phyloP scores from a whole-genome alignment of 2,888 invertebrate genomes.

The Drosophila koepferae region DNA sequence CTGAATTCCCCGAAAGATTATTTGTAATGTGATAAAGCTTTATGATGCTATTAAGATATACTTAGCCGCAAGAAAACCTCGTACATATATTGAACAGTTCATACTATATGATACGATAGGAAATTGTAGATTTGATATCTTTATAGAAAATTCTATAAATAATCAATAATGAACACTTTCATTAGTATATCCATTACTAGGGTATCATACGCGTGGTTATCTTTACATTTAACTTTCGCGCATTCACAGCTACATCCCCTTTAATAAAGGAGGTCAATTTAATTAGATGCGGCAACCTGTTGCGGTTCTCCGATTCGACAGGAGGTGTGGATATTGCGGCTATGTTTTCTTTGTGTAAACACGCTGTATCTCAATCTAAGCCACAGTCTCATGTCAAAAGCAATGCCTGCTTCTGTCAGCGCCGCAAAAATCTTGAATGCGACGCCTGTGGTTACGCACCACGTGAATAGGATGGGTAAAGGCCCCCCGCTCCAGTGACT shows the following conservation, averaged over 20 bases:
- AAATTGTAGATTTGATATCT: too few species aligned
- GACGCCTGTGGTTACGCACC: slow-evolving; percentile 49
- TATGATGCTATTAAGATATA: background rate
- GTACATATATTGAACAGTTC: too few species aligned
- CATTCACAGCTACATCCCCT: background rate
- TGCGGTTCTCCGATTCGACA: slow-evolving; percentile 29
- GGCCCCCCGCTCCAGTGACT: slow-evolving; percentile 18
- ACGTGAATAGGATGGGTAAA: background rate
- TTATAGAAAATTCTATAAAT: too few species aligned
- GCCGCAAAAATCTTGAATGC: slow-evolving; percentile 56
- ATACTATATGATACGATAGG: too few species aligned
- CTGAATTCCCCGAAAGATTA: background rate
- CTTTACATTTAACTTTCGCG: too few species aligned
- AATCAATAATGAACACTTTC: too few species aligned
- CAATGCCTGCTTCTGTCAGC: slow-evolving; percentile 42
- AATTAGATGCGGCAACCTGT: slow-evolving; percentile 66
- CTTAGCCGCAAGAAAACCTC: background rate
- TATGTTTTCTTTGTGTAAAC: background rate
- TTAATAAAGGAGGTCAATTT: slow-evolving; percentile 35
- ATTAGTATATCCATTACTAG: background rate
- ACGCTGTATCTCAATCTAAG: slow-evolving; percentile 33
- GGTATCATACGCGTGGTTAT: background rate
- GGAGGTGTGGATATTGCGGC: background rate
- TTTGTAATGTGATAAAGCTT: background rate
- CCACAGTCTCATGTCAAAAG: slow-evolving; percentile 46